Percentiles rank a stretch among this genome's conserved stretches.
phyloP scores from a whole-genome alignment of 2,888 invertebrate species.

The Lymantria monacha region DNA sequence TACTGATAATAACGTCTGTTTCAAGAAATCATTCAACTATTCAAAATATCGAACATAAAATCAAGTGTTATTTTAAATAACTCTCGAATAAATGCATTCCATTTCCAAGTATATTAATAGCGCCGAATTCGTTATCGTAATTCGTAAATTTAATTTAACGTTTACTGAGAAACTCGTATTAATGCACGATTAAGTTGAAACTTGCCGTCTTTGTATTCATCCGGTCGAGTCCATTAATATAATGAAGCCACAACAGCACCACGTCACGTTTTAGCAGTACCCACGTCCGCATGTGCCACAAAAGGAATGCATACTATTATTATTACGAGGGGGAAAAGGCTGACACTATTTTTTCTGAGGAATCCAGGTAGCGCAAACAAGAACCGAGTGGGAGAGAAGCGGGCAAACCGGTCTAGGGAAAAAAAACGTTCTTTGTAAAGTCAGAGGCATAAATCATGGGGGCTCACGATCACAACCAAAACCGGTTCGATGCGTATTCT shows the following conservation, averaged over 20 bases:
- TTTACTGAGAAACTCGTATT: conserved; percentile 57
- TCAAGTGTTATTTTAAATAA: background rate
- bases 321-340: conserved; percentile 68
- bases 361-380: conserved; percentile 75
- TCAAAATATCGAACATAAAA: background rate
- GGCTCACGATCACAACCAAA: conserved; percentile 72
- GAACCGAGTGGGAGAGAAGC: conserved; percentile 52
- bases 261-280: conserved; percentile 67
- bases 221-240: conserved; percentile 76
- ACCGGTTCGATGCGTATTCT: conserved; percentile 62
- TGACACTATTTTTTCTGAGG: conserved; percentile 69
- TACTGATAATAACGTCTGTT: too few relatives aligned
- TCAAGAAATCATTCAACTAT: too few relatives aligned
- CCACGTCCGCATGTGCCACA: conserved; percentile 76
- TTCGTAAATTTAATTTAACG: conserved; percentile 59
- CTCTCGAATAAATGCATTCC: background rate
- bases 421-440: conserved; percentile 64
- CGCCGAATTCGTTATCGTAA: conserved; percentile 26
- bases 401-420: conserved; percentile 64
- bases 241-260: conserved; percentile 75
- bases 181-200: conserved; percentile 69
- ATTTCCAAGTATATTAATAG: conserved; percentile 25
- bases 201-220: conserved; percentile 75
- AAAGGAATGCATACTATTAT: conserved; percentile 79
- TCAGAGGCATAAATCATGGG: conserved; percentile 76